A percentile compares a stretch with the other conserved stretches of the same genome.
phyloP scores from a whole-genome alignment of 2,888 invertebrate species.

The Mythimna ferrago region DNA sequence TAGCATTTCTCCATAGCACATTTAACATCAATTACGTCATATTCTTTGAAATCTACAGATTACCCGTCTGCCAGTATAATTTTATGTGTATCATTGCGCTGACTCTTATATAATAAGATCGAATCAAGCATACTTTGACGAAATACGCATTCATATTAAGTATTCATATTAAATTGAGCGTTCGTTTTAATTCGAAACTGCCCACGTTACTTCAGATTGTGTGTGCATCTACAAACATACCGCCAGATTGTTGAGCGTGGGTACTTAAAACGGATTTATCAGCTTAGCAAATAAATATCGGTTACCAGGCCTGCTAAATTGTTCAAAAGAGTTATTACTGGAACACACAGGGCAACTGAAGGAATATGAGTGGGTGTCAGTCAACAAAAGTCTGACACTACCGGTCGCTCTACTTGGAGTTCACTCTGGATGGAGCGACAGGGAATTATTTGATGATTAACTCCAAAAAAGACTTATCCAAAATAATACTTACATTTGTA shows the following conservation, averaged over 20 bases:
- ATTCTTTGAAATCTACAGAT: constrained; percentile 46
- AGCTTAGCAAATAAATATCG: not conserved
- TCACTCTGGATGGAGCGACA: too few relatives aligned
- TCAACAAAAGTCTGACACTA: too few relatives aligned
- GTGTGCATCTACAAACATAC: not conserved
- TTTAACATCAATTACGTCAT: constrained; percentile 50
- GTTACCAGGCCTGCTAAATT: too few relatives aligned
- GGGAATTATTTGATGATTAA: too few relatives aligned
- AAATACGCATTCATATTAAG: constrained; percentile 47
- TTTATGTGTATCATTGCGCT: constrained; percentile 63
- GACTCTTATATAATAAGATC: constrained; percentile 55
- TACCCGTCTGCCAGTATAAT: constrained; percentile 45
- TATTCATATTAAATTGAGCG: constrained; percentile 38
- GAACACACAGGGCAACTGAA: too few relatives aligned
- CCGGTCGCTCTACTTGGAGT: too few relatives aligned
- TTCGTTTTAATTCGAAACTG: constrained; percentile 32
- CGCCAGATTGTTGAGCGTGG: not conserved
- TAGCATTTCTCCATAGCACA: constrained; percentile 36
- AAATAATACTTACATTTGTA: not conserved
- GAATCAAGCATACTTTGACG: constrained; percentile 47
- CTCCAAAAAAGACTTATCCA: not conserved
- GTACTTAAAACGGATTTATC: not conserved
- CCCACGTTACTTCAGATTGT: constrained; percentile 9
- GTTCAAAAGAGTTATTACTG: too few relatives aligned
- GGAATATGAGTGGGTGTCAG: too few relatives aligned